Evolutionary conservation across 2,797 vertebrate genomes (phyloP), one percentile per base, ranked within the genome.

Genomic region (Lerista edwardsae): DNA sequence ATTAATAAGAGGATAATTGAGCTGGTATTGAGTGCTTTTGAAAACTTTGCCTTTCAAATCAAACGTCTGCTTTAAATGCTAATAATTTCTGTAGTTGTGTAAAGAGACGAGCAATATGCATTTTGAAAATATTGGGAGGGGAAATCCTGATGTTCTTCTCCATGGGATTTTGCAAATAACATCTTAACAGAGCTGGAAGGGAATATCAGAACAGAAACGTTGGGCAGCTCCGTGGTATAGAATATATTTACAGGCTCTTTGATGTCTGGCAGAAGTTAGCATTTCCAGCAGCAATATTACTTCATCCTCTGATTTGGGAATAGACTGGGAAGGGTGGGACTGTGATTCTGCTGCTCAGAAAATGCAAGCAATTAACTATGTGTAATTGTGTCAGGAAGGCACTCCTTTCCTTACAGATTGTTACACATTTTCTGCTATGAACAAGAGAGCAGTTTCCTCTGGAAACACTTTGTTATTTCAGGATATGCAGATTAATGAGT

Each of bases 371-470:
- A 3, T 75, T 88, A 31, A 59, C 6, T 68, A 9, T 82, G 6
- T 72, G 47, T 29, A 31, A 21, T 76, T 65, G 3, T 67, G 72
- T 75, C 81, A 36, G 5, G 31, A 75, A 61, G 81, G 1, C 29
- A 39, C 79, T 86, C 2, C 41, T 84, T 90, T 87, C 23, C 21
- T 84, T 84, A 80, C 67, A 71, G 64, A 69, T 64, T 82, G 23
- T 80, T 17, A 0, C 8, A 3, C 9, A 0, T 36, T 64, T 75
- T 65, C 61, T 61, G 3, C 65, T 82, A 21, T 19, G 83, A 87
- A 51, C 39, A 39, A 25, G 69, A 55, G 29, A 29, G 29, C 29
- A 51, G 41, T 15, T 68, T 44, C 76, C 73, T 76, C 34, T 39
- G 25, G 79, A 68, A 72, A 21, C 47, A 64, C 39, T 41, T 72